phyloP scores from a whole-genome alignment of 2,797 vertebrate species.

The Percopsis omiscomaycus region DNA sequence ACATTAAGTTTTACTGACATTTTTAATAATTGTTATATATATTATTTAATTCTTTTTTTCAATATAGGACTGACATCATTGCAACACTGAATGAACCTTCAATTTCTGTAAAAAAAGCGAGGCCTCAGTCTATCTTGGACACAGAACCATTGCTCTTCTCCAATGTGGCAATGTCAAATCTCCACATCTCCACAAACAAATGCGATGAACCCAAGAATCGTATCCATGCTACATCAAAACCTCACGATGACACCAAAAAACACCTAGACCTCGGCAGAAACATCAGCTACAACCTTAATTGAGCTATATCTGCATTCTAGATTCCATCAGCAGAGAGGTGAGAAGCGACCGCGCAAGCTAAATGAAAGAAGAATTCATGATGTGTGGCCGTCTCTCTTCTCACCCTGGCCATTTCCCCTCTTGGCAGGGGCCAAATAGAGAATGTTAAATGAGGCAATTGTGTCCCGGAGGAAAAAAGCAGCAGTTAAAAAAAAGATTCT shows the following conservation, averaged over 20 bases:
- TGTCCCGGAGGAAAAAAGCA: slow-evolving; percentile 77
- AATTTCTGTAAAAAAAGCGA: slow-evolving; percentile 42
- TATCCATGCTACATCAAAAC: slow-evolving; percentile 74
- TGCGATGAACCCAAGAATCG: slow-evolving; percentile 70
- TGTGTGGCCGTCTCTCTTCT: slow-evolving; percentile 74
- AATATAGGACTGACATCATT: slow-evolving; percentile 50
- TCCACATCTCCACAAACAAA: slow-evolving; percentile 42
- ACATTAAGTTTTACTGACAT: slow-evolving; percentile 44
- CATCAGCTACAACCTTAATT: slow-evolving; percentile 75
- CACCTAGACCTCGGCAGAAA: slow-evolving; percentile 60
- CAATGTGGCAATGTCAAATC: slow-evolving; percentile 58
- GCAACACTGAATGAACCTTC: slow-evolving; percentile 37
- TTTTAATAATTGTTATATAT: slow-evolving; percentile 53
- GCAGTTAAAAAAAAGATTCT: slow-evolving; percentile 53
- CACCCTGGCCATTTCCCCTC: slow-evolving; percentile 77
- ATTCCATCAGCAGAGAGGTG: slow-evolving; percentile 74
- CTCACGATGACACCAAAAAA: slow-evolving; percentile 57
- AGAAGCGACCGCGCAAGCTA: slow-evolving; percentile 75
- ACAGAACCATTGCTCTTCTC: slow-evolving; percentile 40
- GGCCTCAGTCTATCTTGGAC: slow-evolving; percentile 39
- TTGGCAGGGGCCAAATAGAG: slow-evolving; percentile 80
- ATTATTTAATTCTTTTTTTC: slow-evolving; percentile 9
- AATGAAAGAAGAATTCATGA: slow-evolving; percentile 82
- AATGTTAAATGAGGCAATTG: slow-evolving; percentile 85
- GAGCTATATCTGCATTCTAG: slow-evolving; percentile 73